Evolutionary conservation across 2,797 vertebrate species (phyloP), one percentile per base, ranked within the genome.

Genomic region (Coilia nasus): DNA sequence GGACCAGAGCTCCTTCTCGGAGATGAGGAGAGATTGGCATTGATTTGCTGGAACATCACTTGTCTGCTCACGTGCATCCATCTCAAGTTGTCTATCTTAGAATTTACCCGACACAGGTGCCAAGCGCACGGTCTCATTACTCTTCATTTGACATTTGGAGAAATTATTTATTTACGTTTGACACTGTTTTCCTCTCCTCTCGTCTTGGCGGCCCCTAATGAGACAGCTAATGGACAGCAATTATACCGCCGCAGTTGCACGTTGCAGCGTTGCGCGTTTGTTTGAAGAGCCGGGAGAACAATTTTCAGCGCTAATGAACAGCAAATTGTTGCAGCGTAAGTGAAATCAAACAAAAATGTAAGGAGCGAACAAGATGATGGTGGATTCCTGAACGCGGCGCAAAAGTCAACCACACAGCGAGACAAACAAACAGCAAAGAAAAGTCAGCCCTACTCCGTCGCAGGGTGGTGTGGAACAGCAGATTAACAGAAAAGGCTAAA

Each of bases 141-240:
- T 88, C 88, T 86, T 88, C 85, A 87, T 86, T 80, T 88, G 88
- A 88, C 90, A 88, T 88, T 87, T 87, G 78, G 82, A 56, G 31
- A 82, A 83, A 41, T 87, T 84, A 83, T 85, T 87, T 87, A 89
- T 88, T 89, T 82, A 90, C 62, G 57, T 84, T 85, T 82, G 83
- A 88, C 89, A 86, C 54, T 1, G 81, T 87, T 83, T 84, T 87
- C 84, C 81, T 85, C 84, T 80, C 67, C 83, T 64, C 84, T 87
- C 85, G 85, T 87, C 83, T 88, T 80, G 83, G 81, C 85, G 78
- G 19, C 67, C n/a, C 44, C 17, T 86, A 88, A 89, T 87, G 83
- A 89, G 87, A 88, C 84, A 71, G 85, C 80, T 89, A 90, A 92
- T 92, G 85, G 88, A 90, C 84, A 85, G 83, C 83, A 87, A 88